Evolutionary conservation across 2,797 vertebrate genomes (phyloP).

Genomic region (Gallinago nigripennis): DNA sequence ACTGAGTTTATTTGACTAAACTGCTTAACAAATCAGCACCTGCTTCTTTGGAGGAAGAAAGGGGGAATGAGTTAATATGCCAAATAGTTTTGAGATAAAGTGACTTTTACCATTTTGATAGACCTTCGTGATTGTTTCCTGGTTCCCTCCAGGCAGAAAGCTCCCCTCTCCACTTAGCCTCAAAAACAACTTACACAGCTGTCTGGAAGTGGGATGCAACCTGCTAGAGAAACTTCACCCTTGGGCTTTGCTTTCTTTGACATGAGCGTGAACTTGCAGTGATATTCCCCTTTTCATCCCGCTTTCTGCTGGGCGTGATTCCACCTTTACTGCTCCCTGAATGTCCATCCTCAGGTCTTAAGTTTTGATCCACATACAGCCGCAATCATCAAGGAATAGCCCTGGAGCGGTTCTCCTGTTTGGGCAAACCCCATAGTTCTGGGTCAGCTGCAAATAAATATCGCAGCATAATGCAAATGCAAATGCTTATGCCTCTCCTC

Average conservation of each 20-base stretch:
- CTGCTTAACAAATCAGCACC: background rate
- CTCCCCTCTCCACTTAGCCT: background rate
- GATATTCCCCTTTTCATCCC: background rate
- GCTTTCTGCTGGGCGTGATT: background rate
- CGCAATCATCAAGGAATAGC: background rate
- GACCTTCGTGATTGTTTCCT: background rate
- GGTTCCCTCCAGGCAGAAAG: background rate
- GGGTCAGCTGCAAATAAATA: background rate
- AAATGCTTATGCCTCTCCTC: background rate
- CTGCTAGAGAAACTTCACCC: background rate
- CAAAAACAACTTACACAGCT: background rate
- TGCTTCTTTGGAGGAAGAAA: constrained; percentile 2
- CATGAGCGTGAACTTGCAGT: background rate
- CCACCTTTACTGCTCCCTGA: background rate
- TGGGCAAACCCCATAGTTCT: background rate
- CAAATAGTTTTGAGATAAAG: background rate
- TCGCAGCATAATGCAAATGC: background rate
- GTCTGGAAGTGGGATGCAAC: background rate
- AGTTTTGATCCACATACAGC: background rate
- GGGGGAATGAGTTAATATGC: background rate
- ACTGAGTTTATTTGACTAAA: constrained; percentile 37
- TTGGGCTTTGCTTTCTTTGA: background rate
- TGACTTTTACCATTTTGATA: background rate
- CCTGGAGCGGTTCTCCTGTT: background rate
- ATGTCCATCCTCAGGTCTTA: background rate